Evolutionary conservation across 2,797 vertebrate species (phyloP).

Genomic region (Ceryle rudis): DNA sequence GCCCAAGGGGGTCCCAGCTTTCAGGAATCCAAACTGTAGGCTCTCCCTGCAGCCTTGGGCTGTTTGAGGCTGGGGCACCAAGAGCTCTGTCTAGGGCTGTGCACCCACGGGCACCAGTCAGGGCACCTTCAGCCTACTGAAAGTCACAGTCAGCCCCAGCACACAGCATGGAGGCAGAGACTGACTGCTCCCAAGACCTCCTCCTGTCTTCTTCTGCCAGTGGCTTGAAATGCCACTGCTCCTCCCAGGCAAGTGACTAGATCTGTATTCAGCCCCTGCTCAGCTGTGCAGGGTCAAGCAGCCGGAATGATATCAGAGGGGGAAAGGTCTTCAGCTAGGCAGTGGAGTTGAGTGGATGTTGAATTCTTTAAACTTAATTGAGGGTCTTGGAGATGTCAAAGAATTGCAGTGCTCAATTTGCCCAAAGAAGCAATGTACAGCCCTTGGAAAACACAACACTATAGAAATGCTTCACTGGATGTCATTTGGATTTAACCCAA

Average conservation of each 20-base stretch:
- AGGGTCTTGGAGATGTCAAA: background rate
- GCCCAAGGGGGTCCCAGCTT: background rate
- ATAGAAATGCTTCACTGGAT: background rate
- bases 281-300: background rate
- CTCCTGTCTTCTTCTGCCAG: background rate
- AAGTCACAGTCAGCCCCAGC: background rate
- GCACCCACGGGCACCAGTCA: background rate
- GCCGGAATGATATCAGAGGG: background rate
- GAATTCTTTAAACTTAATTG: background rate
- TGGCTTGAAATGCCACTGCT: background rate
- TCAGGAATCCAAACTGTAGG: background rate
- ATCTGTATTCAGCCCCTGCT: background rate
- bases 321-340: background rate
- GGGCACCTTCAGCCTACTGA: background rate
- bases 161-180: background rate
- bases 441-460: background rate
- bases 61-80: background rate
- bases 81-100: background rate
- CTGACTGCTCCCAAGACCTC: background rate
- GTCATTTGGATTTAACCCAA: background rate
- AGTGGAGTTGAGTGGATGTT: background rate
- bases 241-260: background rate
- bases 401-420: background rate
- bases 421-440: background rate
- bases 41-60: background rate